A percentile compares a stretch with the other conserved stretches of the same genome.
Evolutionary conservation across 2,113 vertebrate species (phyloP).

Genomic region (Notechis scutatus): DNA sequence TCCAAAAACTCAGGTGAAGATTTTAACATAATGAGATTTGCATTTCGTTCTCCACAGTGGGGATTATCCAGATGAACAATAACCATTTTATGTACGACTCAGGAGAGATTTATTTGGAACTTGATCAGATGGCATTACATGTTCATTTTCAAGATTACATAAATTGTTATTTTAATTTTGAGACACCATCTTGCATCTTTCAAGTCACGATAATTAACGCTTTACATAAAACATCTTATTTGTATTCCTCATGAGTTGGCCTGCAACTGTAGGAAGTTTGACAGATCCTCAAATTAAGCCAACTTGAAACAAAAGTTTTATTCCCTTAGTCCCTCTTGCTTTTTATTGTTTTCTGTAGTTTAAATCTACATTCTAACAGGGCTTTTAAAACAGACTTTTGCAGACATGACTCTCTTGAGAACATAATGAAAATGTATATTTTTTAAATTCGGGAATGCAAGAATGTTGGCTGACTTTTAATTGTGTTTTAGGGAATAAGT

Average conservation of each 20-base stretch:
- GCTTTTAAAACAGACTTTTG: background rate
- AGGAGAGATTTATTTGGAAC: constrained; percentile 21
- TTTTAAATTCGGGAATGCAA: background rate
- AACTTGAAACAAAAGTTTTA: background rate
- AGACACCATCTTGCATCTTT: constrained; percentile 37
- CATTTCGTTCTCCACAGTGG: constrained; percentile 13
- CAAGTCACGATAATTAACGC: constrained; percentile 39
- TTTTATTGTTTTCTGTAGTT: background rate
- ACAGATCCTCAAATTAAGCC: background rate
- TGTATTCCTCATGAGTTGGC: constrained; percentile 30
- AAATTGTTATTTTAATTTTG: constrained; percentile 47
- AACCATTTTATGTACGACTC: background rate
- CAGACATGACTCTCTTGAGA: background rate
- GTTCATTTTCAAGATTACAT: constrained; percentile 33
- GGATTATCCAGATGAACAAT: constrained; percentile 37
- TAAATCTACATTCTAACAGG: background rate
- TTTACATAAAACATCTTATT: constrained; percentile 23
- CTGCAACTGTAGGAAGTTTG: constrained; percentile 30
- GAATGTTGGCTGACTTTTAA: background rate
- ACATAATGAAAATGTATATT: background rate
- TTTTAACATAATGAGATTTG: constrained; percentile 21
- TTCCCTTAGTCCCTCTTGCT: background rate
- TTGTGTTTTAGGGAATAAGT: background rate
- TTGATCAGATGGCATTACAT: constrained; percentile 26
- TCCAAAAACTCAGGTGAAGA: background rate